Evolutionary conservation across 2,888 invertebrate species (phyloP).

Genomic region (Plagodis pulveraria): DNA sequence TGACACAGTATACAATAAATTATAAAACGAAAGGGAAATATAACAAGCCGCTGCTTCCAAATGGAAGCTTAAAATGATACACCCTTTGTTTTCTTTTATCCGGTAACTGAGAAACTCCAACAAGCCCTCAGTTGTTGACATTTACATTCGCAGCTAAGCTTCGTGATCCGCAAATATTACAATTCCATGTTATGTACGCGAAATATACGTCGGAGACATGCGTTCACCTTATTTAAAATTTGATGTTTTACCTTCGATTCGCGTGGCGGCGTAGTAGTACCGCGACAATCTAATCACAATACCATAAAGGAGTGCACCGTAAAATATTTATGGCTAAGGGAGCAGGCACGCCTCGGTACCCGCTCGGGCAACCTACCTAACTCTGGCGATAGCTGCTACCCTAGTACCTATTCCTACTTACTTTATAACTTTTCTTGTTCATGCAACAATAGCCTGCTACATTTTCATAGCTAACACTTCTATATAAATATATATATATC

Average conservation of each 20-base stretch:
- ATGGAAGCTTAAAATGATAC: conserved; percentile 19
- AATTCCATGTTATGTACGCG: conserved; percentile 43
- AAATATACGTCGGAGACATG: conserved; percentile 49
- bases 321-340: conserved; percentile 74
- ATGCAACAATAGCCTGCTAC: conserved; percentile 24
- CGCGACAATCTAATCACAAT: conserved; percentile 75
- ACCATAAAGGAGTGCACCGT: conserved; percentile 73
- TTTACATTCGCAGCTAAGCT: conserved; percentile 29
- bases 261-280: conserved; percentile 56
- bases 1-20: too few relatives aligned
- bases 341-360: conserved; percentile 70
- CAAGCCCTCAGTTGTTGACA: conserved; percentile 26
- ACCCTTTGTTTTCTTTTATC: conserved; percentile 21
- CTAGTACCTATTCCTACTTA: conserved; percentile 16
- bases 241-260: conserved; percentile 65
- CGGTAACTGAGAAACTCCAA: conserved; percentile 17
- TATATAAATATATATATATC: background rate
- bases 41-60: conserved; percentile 7
- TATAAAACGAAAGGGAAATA: background rate
- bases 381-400: conserved; percentile 28
- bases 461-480: background rate
- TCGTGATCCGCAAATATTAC: conserved; percentile 38
- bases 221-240: conserved; percentile 65
- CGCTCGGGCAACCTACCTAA: conserved; percentile 53
- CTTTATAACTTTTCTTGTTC: conserved; percentile 5